Evolutionary conservation across 2,113 vertebrate species (phyloP).

Genomic region (Struthidea cinerea): DNA sequence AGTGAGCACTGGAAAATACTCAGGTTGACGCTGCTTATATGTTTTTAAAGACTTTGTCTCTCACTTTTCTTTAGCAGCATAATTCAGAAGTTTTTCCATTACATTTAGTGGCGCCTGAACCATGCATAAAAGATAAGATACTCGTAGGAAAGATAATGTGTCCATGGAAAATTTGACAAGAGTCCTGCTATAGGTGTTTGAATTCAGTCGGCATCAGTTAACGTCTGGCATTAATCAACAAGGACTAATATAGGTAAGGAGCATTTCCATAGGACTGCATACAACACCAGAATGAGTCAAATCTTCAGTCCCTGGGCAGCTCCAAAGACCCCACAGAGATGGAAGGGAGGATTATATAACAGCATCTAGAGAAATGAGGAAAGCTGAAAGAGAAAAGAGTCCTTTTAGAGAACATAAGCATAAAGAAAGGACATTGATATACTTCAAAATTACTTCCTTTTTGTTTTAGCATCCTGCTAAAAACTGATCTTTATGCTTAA

Average conservation of each 20-base stretch:
- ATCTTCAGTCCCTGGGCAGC: neutral
- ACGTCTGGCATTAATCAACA: neutral
- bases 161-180: neutral
- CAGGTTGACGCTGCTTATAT: neutral
- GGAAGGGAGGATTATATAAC: neutral
- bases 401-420: neutral
- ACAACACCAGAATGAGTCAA: neutral
- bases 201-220: neutral
- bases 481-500: neutral
- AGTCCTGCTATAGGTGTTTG: neutral
- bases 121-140: neutral
- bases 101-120: neutral
- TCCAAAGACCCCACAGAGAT: neutral
- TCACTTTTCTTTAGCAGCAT: neutral
- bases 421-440: neutral
- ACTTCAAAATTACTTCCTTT: neutral
- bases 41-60: neutral
- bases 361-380: neutral
- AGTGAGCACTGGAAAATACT: neutral
- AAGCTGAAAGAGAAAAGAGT: neutral
- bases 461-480: neutral
- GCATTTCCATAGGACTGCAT: rapidly evolving
- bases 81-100: neutral
- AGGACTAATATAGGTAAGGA: neutral
- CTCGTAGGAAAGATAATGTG: neutral